phyloP scores from a whole-genome alignment of 2,113 vertebrate species.

The Vulpes lagopus region DNA sequence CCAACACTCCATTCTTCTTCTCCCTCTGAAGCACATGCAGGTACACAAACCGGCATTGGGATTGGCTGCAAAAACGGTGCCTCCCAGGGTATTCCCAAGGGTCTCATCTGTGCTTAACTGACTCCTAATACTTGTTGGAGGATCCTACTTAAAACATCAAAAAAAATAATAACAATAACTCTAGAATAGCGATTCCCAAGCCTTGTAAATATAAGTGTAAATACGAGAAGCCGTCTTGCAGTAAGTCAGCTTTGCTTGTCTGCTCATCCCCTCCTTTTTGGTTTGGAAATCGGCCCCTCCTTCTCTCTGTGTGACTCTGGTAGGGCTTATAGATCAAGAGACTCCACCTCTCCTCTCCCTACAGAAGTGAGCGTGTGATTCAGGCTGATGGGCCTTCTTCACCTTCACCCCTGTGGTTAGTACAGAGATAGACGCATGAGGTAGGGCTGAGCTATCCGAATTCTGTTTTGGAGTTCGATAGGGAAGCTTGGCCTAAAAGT shows the following conservation, averaged over 20 bases:
- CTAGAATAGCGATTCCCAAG: neutral
- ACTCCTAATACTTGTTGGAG: neutral
- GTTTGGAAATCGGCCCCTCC: constrained; percentile 22
- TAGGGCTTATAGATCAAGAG: neutral
- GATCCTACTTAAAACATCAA: neutral
- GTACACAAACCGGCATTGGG: neutral
- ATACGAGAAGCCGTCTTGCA: neutral
- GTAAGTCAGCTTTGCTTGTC: neutral
- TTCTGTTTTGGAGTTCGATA: neutral
- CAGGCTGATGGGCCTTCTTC: neutral
- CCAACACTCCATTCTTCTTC: constrained; percentile 26
- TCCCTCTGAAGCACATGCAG: neutral
- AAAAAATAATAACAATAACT: neutral
- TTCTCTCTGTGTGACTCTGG: constrained; percentile 67
- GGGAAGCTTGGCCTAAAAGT: neutral
- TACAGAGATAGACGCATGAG: neutral
- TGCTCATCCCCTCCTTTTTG: neutral
- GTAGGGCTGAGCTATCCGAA: neutral
- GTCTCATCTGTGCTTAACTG: constrained; percentile 50
- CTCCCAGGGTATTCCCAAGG: neutral
- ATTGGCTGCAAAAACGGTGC: neutral
- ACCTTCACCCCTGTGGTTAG: neutral
- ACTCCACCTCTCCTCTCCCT: neutral
- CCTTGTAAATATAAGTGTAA: constrained; percentile 7
- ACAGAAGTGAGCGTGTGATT: neutral